Percentiles rank a stretch among this genome's conserved stretches.
Conservation (phyloP, 2,113 vertebrate species). For the Mola mola region DNA sequence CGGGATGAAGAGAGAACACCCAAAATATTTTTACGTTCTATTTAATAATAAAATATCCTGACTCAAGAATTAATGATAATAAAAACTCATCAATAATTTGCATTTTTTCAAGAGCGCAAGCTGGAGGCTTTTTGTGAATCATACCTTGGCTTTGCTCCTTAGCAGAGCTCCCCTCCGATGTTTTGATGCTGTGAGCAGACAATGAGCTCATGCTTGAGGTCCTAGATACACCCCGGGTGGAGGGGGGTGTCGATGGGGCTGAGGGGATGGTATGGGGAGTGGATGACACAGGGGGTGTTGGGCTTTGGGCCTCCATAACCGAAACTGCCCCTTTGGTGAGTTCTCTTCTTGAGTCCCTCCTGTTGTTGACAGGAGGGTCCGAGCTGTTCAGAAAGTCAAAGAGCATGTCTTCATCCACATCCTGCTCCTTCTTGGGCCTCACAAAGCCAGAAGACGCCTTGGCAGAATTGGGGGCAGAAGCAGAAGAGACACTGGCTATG, state of each 20-base stretch:
- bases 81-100: neutral
- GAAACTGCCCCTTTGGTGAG: conserved; percentile 61
- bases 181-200: conserved; percentile 82
- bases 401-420: conserved; percentile 93
- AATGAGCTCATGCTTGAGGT: conserved; percentile 85
- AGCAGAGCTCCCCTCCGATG: conserved; percentile 80
- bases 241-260: conserved; percentile 73
- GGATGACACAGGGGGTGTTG: conserved; percentile 36
- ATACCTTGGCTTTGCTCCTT: conserved; percentile 88
- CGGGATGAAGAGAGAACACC: neutral
- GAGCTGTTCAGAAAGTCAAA: conserved; percentile 99
- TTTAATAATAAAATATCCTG: neutral
- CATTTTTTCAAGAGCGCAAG: no score
- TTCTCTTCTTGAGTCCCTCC: conserved; percentile 86
- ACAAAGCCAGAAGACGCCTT: conserved; percentile 89
- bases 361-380: conserved; percentile 85
- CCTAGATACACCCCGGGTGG: conserved; percentile 81
- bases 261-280: conserved; percentile 70
- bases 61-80: no score
- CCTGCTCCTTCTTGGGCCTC: conserved; percentile 88
- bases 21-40: neutral
- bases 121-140: neutral
- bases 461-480: conserved; percentile 53
- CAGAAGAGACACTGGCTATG: conserved; percentile 70
- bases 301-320: conserved; percentile 50